Percentiles rank a stretch among this genome's conserved stretches.
phyloP scores from a whole-genome alignment of 2,797 vertebrate species.

The Sebastes hopkinsi region DNA sequence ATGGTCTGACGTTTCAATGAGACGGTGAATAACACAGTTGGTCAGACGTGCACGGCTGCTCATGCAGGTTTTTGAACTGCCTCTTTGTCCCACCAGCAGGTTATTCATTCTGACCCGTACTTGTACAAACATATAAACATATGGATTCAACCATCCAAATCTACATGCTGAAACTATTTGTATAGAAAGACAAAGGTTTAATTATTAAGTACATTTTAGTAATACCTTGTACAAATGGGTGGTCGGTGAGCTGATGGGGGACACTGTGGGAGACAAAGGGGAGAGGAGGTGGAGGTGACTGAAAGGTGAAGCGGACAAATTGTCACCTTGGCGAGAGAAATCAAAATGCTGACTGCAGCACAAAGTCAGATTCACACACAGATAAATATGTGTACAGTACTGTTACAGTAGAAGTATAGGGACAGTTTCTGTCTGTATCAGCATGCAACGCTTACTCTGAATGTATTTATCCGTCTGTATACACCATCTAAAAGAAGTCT shows the following conservation, averaged over 20 bases:
- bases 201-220: not conserved
- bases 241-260: not conserved
- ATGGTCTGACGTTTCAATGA: not conserved
- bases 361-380: slow-evolving; percentile 17
- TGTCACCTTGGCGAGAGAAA: slow-evolving; percentile 42
- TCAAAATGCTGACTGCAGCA: slow-evolving; percentile 46
- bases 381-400: not conserved
- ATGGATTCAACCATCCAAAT: not conserved
- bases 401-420: not conserved
- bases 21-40: not conserved
- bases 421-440: not conserved
- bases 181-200: not conserved
- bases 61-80: not conserved
- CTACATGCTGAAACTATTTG: not conserved
- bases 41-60: not conserved
- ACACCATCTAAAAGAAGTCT: not conserved
- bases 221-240: not conserved
- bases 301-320: slow-evolving; percentile 17
- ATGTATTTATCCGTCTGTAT: not conserved
- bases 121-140: not conserved
- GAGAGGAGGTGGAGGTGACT: not conserved
- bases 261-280: slow-evolving; percentile 1
- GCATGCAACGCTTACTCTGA: not conserved
- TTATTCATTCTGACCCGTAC: not conserved
- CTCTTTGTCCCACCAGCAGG: slow-evolving; percentile 1